These are phyloP conservation scores for Etheostoma nigrum DNA, from an alignment of 2,797 vertebrate genomes.

Conservation along the genomic window DNA sequence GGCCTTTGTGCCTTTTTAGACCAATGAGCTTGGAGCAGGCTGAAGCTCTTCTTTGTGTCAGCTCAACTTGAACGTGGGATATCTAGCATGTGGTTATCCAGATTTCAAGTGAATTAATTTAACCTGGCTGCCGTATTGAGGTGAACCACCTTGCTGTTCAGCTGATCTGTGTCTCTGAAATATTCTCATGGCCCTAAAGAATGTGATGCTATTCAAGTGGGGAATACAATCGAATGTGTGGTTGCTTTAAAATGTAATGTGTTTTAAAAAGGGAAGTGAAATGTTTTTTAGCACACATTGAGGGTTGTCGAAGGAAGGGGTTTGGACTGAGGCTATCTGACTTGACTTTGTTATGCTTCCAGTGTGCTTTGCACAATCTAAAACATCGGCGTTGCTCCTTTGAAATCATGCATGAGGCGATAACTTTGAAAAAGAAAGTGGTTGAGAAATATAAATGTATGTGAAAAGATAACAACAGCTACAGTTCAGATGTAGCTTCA, in stretches of 20 bases:
- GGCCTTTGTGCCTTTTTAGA: slow-evolving; percentile 30
- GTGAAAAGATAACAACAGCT: background rate
- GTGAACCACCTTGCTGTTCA: slow-evolving; percentile 6
- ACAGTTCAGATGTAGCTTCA: slow-evolving; percentile 19
- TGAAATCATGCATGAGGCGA: slow-evolving; percentile 2
- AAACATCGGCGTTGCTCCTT: background rate
- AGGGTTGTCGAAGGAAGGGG: slow-evolving; percentile 6
- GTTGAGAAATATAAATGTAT: background rate
- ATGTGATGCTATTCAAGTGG: slow-evolving; percentile 18
- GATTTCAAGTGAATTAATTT: background rate
- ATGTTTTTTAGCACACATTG: background rate
- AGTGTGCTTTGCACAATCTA: background rate
- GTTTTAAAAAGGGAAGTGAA: slow-evolving; percentile 11
- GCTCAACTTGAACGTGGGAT: background rate
- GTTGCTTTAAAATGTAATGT: background rate
- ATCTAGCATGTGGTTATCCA: background rate
- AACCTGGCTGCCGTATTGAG: background rate
- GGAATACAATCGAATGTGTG: background rate
- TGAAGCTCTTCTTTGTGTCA: slow-evolving; percentile 13
- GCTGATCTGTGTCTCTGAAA: slow-evolving; percentile 37
- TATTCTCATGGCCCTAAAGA: slow-evolving; percentile 31
- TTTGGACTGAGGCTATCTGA: background rate
- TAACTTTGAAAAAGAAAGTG: slow-evolving; percentile 11
- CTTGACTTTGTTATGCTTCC: background rate
- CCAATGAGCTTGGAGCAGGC: background rate